Evolutionary conservation across 2,113 vertebrate species (phyloP), one percentile per base, ranked within the genome.

Genomic region (Oenanthe melanoleuca): DNA sequence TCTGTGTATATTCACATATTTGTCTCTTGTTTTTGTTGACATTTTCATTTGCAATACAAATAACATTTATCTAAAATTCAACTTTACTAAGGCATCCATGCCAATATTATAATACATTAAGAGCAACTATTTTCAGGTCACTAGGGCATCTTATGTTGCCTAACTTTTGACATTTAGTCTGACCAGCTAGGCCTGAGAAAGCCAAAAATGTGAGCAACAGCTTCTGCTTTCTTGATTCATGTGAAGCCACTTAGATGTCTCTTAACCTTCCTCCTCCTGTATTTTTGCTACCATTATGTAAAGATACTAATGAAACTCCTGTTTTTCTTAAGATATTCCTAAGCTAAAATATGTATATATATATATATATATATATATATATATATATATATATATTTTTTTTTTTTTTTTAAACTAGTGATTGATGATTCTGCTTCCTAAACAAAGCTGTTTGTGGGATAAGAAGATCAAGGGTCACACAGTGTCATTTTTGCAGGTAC

Each of bases 41-140:
- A 33, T 75, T 67, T 89, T 89, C 72, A 63, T 93, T 94, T 88
- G 57, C 33, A 92, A 61, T 28, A 77, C 16, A 89, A 93, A 80
- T 28, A 69, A 61, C 17, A 14, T 80, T 92, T 88, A 45, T 88
- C 91, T 82, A 80, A 89, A 93, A 83, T 83, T 73, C 26, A 70
- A 9, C 40, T 95, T 72, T 75, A 31, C 25, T 80, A 77, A 86
- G 61, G 66, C 18, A 49, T 38, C 66, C 8, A 65, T 91, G 49
- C 25, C 50, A 83, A 28, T 79, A 55, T 4, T 11, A 18, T 67
- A 74, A 75, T 38, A 42, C 31, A 78, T 74, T 53, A 64, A 57
- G 16, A 80, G 45, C 5, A 28, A 57, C 5, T 50, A 34, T 77
- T 79, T 90, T 82, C 59, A 86, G 21, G 63, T 92, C 79, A 86